Percentiles rank a stretch among this genome's conserved stretches.
These are phyloP conservation scores for Leptodirus hochenwartii DNA, from an alignment of 2,888 invertebrate genomes.

Conservation along the genomic window DNA sequence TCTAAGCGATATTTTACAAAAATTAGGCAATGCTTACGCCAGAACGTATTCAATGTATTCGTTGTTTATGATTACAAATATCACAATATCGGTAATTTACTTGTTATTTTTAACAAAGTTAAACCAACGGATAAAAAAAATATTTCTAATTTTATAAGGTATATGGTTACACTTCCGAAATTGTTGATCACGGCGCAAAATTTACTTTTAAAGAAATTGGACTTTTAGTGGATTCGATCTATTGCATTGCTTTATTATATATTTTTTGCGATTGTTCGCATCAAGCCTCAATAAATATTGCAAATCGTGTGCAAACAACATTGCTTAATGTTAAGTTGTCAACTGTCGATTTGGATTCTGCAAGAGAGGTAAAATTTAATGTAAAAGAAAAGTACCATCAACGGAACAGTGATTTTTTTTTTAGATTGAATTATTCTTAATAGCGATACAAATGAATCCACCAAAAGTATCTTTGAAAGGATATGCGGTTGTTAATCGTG, in stretches of 20 bases:
- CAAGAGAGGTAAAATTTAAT: constrained; percentile 33
- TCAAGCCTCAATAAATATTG: constrained; percentile 42
- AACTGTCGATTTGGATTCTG: constrained; percentile 37
- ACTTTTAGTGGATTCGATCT: constrained; percentile 39
- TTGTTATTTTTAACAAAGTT: too few relatives aligned
- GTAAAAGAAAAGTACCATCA: constrained; percentile 4
- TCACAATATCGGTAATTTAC: constrained; percentile 37
- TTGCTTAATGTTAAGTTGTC: constrained; percentile 37
- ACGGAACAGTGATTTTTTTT: constrained; percentile 13
- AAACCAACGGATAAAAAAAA: background rate
- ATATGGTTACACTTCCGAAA: constrained; percentile 47
- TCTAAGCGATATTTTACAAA: constrained; percentile 44
- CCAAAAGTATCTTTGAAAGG: constrained; percentile 49
- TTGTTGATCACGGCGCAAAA: constrained; percentile 44
- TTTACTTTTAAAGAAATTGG: constrained; percentile 51
- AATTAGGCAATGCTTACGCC: constrained; percentile 46
- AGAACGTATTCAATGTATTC: constrained; percentile 48
- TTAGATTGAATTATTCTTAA: constrained; percentile 47
- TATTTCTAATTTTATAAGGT: constrained; percentile 19
- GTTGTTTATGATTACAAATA: constrained; percentile 47
- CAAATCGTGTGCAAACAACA: constrained; percentile 42
- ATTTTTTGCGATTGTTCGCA: constrained; percentile 51
- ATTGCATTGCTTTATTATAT: constrained; percentile 39
- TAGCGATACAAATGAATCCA: constrained; percentile 51
- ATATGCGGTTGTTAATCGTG: constrained; percentile 44